Evolutionary conservation across 2,113 vertebrate species (phyloP).

Genomic region (Saccopteryx bilineata): DNA sequence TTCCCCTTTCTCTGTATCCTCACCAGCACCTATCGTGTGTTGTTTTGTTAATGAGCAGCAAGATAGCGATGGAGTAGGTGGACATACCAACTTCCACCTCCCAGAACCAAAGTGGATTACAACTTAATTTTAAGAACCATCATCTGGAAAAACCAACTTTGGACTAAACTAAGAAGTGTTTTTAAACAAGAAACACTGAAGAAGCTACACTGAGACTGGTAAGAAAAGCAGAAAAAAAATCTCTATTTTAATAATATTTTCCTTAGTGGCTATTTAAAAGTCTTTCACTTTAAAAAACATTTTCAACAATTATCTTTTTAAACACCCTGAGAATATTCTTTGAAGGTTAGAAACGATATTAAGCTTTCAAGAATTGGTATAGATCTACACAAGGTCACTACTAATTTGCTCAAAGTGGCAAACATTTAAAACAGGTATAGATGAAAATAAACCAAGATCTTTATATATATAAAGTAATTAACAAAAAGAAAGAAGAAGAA

Average conservation of each 20-base stretch:
- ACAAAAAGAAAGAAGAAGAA: background rate
- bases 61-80: too few species aligned
- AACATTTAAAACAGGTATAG: conserved; percentile 52
- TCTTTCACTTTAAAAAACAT: conserved; percentile 58
- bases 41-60: too few species aligned
- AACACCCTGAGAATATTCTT: conserved; percentile 55
- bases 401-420: conserved; percentile 69
- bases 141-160: too few species aligned
- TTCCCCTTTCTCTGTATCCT: too few species aligned
- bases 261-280: conserved; percentile 46
- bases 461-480: conserved; percentile 53
- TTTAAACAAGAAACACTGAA: too few species aligned
- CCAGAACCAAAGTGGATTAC: too few species aligned
- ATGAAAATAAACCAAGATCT: conserved; percentile 59
- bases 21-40: too few species aligned
- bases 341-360: conserved; percentile 71
- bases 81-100: too few species aligned
- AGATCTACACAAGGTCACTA: conserved; percentile 68
- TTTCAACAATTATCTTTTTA: conserved; percentile 68
- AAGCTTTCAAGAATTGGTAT: conserved; percentile 54
- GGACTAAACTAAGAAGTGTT: too few species aligned
- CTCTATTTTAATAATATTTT: conserved; percentile 9
- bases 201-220: too few species aligned
- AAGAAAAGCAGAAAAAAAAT: too few species aligned
- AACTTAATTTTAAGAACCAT: too few species aligned